Percentiles rank a stretch among this genome's conserved stretches.
Conservation (phyloP, 2,797 vertebrate species). For the Chromobotia macracanthus region DNA sequence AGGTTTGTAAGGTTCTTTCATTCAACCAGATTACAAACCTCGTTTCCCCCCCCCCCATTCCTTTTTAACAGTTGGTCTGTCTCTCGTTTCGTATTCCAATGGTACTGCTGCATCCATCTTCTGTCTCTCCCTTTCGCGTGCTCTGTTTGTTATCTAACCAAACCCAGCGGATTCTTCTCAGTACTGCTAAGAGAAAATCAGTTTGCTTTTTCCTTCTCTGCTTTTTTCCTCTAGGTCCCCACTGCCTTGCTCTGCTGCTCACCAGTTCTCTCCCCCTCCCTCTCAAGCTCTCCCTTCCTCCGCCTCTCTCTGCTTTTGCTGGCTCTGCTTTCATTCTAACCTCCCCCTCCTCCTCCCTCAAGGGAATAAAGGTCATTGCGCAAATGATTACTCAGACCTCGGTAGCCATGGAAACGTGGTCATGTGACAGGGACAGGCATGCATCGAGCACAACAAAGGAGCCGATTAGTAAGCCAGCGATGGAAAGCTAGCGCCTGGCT, state of each 20-base stretch:
- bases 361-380: slow-evolving; percentile 98
- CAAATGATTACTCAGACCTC: slow-evolving; percentile 99
- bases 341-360: slow-evolving; percentile 69
- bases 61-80: slow-evolving; percentile 27
- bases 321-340: slow-evolving; percentile 74
- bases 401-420: slow-evolving; percentile 94
- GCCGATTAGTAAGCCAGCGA: slow-evolving; percentile 86
- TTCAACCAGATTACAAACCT: slow-evolving; percentile 28
- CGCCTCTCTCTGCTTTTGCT: slow-evolving; percentile 68
- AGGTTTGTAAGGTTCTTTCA: slow-evolving; percentile 11
- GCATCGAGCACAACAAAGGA: slow-evolving; percentile 90
- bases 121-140: slow-evolving; percentile 48
- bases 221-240: slow-evolving; percentile 69
- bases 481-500: slow-evolving; percentile 82
- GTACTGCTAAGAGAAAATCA: slow-evolving; percentile 72
- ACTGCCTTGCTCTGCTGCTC: slow-evolving; percentile 71
- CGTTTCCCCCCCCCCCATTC: slow-evolving; percentile 3
- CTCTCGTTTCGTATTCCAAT: slow-evolving; percentile 29
- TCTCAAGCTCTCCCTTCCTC: slow-evolving; percentile 54
- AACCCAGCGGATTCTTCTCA: slow-evolving; percentile 70
- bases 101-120: slow-evolving; percentile 36
- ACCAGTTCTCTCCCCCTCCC: slow-evolving; percentile 48
- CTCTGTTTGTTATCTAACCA: slow-evolving; percentile 67
- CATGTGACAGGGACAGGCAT: slow-evolving; percentile 91
- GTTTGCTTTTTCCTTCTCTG: slow-evolving; percentile 66